Evolutionary conservation across 1,140 invertebrate species (phyloP).

Genomic region (Trissolcus basalis): DNA sequence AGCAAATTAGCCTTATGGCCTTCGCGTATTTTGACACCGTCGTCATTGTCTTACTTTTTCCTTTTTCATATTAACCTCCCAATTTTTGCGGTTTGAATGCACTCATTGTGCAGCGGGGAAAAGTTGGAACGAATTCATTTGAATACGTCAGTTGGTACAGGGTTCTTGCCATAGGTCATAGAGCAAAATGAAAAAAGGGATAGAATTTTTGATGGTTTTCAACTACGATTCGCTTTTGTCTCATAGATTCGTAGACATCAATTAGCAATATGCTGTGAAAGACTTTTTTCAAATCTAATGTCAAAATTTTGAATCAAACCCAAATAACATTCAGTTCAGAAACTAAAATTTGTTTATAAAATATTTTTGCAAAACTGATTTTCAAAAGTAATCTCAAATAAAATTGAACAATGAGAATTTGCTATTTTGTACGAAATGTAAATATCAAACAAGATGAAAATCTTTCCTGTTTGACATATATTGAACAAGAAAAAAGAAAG

Average conservation of each 20-base stretch:
- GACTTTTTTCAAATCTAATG: neutral
- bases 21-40: constrained; percentile 73
- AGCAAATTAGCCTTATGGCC: constrained; percentile 75
- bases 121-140: constrained; percentile 59
- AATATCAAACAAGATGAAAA: too few species aligned
- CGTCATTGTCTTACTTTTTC: constrained; percentile 64
- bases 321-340: too few species aligned
- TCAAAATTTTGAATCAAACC: too few species aligned
- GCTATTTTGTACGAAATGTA: too few species aligned
- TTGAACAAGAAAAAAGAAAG: too few species aligned
- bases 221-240: constrained; percentile 12
- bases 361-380: too few species aligned
- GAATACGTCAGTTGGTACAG: constrained; percentile 46
- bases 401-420: too few species aligned
- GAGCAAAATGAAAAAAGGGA: constrained; percentile 51
- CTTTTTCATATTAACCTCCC: constrained; percentile 49
- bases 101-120: constrained; percentile 64
- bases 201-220: constrained; percentile 15
- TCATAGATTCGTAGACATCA: constrained; percentile 4
- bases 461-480: too few species aligned
- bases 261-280: neutral
- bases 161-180: constrained; percentile 59
- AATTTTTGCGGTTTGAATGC: constrained; percentile 64
- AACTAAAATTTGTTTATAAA: too few species aligned
- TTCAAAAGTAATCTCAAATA: too few species aligned